Conservation (phyloP, 2,888 invertebrate genomes). For the Ophioninae sp. region DNA sequence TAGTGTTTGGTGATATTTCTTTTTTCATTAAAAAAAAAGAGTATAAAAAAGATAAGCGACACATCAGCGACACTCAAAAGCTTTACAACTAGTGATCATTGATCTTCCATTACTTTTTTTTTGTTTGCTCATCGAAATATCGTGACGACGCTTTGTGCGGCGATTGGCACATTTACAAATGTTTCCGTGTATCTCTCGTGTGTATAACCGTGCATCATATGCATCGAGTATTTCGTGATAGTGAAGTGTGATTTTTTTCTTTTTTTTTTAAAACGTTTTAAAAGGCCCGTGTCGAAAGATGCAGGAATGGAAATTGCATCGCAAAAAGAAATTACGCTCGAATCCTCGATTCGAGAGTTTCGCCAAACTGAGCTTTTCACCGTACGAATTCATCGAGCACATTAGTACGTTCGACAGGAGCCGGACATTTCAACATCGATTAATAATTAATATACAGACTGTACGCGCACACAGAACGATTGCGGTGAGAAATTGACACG, state of each 20-base stretch:
- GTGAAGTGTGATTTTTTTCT: background rate
- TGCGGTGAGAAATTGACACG: conserved; percentile 45
- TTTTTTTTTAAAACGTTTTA: background rate
- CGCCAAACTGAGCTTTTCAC: background rate
- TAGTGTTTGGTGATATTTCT: background rate
- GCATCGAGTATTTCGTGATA: conserved; percentile 15
- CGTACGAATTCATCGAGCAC: conserved; percentile 10
- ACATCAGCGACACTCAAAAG: conserved; percentile 55
- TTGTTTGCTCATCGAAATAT: conserved; percentile 38
- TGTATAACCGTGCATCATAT: conserved; percentile 3
- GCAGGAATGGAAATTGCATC: background rate
- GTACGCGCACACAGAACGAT: conserved; percentile 28
- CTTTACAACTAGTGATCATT: conserved; percentile 30
- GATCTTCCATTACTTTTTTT: conserved; percentile 1
- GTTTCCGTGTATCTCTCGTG: background rate
- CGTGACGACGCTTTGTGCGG: conserved; percentile 27
- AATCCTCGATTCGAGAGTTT: conserved; percentile 4
- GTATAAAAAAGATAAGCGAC: conserved; percentile 33
- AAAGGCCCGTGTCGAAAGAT: conserved; percentile 9
- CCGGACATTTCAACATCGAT: conserved; percentile 41
- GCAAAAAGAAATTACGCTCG: background rate
- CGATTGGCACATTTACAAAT: conserved; percentile 48
- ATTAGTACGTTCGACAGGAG: conserved; percentile 45
- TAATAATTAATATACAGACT: conserved; percentile 40
- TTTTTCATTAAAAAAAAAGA: conserved; percentile 14